A percentile compares a stretch with the other conserved stretches of the same genome.
Conservation (phyloP, 2,113 vertebrate species). For the Pseudopipra pipra region DNA sequence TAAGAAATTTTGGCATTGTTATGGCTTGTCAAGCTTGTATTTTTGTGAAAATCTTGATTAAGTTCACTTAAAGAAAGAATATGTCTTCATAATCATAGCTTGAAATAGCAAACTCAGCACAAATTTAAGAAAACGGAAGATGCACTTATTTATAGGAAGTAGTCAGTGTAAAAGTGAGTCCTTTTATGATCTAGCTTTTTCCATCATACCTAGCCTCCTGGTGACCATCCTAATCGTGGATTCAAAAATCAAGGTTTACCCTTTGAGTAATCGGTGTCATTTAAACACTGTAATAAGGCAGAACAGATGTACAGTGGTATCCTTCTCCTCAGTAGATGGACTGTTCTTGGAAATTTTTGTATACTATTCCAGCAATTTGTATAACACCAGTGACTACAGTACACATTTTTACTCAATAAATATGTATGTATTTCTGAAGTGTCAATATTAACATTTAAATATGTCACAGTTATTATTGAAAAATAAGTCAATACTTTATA, state of each 20-base stretch:
- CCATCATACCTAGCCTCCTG: not conserved
- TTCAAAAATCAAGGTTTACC: not conserved
- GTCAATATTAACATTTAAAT: not conserved
- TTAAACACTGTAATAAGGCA: not conserved
- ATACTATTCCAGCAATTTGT: not conserved
- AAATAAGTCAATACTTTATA: not conserved
- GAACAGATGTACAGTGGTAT: not conserved
- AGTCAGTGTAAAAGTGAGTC: not conserved
- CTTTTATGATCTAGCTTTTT: not conserved
- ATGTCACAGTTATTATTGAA: not conserved
- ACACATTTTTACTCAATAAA: not conserved
- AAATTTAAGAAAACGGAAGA: not conserved
- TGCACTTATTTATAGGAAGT: not conserved
- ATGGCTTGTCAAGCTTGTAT: slow-evolving; percentile 23
- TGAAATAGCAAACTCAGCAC: not conserved
- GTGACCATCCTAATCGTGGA: not conserved
- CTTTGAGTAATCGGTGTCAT: not conserved
- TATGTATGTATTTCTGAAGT: not conserved
- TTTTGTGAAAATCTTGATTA: slow-evolving; percentile 32
- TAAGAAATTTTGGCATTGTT: slow-evolving; percentile 32
- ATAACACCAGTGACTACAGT: not conserved
- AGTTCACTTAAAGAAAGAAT: not conserved
- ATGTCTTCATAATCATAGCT: not conserved
- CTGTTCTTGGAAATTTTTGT: not conserved
- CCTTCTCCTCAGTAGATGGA: not conserved